phyloP scores from a whole-genome alignment of 2,888 invertebrate genomes.

The Netelia inedita region DNA sequence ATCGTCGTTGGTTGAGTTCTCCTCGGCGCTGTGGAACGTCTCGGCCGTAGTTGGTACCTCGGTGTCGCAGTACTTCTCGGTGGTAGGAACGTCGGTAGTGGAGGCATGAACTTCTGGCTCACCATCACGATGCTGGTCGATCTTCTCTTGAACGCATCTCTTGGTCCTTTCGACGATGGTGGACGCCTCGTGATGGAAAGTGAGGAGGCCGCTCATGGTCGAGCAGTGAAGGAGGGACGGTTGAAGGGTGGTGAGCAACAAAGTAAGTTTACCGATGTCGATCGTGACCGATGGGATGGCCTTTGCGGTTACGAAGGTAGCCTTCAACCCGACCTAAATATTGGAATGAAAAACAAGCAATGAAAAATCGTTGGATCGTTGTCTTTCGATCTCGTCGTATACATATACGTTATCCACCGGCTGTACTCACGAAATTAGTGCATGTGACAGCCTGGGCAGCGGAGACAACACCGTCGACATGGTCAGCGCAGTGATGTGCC shows the following conservation, averaged over 20 bases:
- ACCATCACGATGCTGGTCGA: neutral
- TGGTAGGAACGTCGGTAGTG: too few relatives aligned
- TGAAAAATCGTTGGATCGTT: neutral
- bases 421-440: conserved; percentile 70
- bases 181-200: conserved; percentile 13
- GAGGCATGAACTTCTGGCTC: neutral
- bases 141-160: conserved; percentile 57
- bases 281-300: conserved; percentile 30
- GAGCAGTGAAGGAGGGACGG: conserved; percentile 55
- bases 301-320: conserved; percentile 39
- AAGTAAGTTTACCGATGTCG: conserved; percentile 23
- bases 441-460: conserved; percentile 67
- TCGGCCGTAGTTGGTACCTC: neutral
- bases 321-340: conserved; percentile 28
- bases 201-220: conserved; percentile 30
- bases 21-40: neutral
- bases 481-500: conserved; percentile 56
- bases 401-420: too few relatives aligned
- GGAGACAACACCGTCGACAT: conserved; percentile 46
- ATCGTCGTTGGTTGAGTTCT: neutral
- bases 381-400: too few relatives aligned
- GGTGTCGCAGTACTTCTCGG: neutral
- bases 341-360: neutral
- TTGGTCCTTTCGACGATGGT: conserved; percentile 26
- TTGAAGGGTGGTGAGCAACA: conserved; percentile 36